Conservation (phyloP, 2,888 invertebrate genomes). For the Lepidonotus clava region DNA sequence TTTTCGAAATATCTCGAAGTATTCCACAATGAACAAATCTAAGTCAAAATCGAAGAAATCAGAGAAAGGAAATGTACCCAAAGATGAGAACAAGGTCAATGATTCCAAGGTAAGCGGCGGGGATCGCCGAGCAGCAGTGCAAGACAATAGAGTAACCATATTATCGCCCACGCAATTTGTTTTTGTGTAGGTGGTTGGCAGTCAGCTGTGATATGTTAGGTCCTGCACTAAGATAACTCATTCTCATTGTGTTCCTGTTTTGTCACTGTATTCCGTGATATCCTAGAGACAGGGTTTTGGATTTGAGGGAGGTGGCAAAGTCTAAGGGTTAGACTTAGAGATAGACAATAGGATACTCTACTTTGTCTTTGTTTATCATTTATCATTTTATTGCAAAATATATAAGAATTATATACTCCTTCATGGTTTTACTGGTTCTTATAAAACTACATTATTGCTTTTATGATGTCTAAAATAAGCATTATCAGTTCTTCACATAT, state of each 20-base stretch:
- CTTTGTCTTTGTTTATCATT: too few species aligned
- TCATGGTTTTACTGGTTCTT: too few species aligned
- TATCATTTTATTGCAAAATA: too few species aligned
- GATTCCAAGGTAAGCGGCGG: conserved; percentile 42
- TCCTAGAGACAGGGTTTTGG: background rate
- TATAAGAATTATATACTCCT: too few species aligned
- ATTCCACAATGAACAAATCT: conserved; percentile 44
- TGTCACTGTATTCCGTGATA: background rate
- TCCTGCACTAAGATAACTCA: background rate
- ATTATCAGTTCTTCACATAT: too few species aligned
- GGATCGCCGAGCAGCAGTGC: background rate
- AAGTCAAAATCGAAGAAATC: conserved; percentile 51
- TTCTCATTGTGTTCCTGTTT: background rate
- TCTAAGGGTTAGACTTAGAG: too few species aligned
- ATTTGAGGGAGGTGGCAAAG: too few species aligned
- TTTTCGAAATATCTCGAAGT: background rate
- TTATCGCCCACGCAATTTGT: conserved; percentile 45
- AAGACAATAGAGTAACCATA: conserved; percentile 6
- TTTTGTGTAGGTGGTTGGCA: conserved; percentile 29
- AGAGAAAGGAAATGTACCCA: conserved; percentile 15
- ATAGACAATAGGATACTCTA: too few species aligned
- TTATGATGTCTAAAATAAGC: too few species aligned
- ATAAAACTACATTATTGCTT: too few species aligned
- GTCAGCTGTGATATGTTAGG: background rate
- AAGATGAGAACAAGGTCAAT: conserved; percentile 34